Evolutionary conservation across 1,140 invertebrate species (phyloP), one percentile per base, ranked within the genome.

Genomic region (Drosophila lowei): DNA sequence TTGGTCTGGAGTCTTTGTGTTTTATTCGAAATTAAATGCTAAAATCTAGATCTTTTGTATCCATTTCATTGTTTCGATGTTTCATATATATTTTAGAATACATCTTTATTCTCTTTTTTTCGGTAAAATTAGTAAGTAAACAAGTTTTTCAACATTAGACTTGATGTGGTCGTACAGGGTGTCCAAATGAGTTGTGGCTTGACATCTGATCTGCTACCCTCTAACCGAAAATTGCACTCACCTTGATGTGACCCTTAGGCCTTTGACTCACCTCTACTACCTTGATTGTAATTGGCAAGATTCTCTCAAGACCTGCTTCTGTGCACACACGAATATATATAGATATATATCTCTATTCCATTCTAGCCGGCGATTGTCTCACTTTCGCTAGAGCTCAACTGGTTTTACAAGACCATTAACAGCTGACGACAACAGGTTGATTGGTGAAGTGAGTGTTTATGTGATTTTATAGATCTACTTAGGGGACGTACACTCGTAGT

Each of bases 101-200:
- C 75, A 66, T 72, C 42, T 68, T 62, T 63, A 41, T 57, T 70
- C 30, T 57, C 55, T 47, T 63, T 30, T 57, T 55, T 71, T 55
- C 42, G 44, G 58, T 43, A 52, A 44, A 70, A 60, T 49, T 65
- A 66, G 75, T 68, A 61, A 66, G 55, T 70, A 77, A 85, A 85
- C 80, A 70, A 80, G 80, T 85, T 86, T 77, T 21, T 48, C 57
- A 18, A 58, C 64, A 38, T 80, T 77, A 77, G 77, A 85, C 64
- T 57, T 66, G 77, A 66, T 66, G 55, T 63, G 42, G 41, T 47
- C 52, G 47, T 70, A 77, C 80, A 84, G 81, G 81, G 81, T 86
- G 81, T 16, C 15, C 23, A 15, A 44, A 50, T 53, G 25, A n/a
- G 13, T 64, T 48, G 23, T 34, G 21, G 30, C 11, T 46, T 25